Conservation (phyloP, 2,113 vertebrate species). For the Cottus gobio region DNA sequence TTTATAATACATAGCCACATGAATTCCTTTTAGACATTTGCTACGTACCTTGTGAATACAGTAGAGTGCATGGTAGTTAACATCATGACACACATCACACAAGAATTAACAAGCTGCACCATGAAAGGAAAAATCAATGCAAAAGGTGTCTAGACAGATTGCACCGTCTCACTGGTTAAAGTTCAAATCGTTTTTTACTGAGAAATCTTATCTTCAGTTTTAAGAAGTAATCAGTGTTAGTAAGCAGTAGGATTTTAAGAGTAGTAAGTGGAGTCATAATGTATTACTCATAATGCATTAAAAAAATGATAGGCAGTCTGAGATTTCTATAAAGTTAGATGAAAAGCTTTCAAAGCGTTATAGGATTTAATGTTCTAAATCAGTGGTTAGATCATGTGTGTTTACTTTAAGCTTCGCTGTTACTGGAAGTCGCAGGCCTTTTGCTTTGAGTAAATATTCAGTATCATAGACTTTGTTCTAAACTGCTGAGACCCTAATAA, state of each 20-base stretch:
- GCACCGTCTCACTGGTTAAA: background rate
- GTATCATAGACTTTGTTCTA: conserved; percentile 25
- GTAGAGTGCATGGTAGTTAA: background rate
- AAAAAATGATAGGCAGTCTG: background rate
- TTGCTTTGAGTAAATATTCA: conserved; percentile 9
- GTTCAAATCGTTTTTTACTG: background rate
- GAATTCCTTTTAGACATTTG: background rate
- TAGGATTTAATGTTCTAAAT: background rate
- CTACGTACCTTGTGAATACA: background rate
- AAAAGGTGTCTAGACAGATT: background rate
- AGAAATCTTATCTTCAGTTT: conserved; percentile 28
- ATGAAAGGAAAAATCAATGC: background rate
- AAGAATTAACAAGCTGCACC: background rate
- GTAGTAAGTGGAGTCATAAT: conserved; percentile 29
- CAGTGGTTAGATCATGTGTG: background rate
- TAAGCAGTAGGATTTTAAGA: background rate
- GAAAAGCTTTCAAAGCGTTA: background rate
- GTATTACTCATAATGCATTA: background rate
- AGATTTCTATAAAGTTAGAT: conserved; percentile 2
- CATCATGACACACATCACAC: background rate
- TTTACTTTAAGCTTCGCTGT: background rate
- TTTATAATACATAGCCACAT: background rate
- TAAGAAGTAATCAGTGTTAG: background rate
- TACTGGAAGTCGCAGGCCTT: background rate
- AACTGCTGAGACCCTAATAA: background rate